Base-by-base conservation (phyloP, 1,140 invertebrate genomes). In the Aphelenchoides avenae region DNA sequence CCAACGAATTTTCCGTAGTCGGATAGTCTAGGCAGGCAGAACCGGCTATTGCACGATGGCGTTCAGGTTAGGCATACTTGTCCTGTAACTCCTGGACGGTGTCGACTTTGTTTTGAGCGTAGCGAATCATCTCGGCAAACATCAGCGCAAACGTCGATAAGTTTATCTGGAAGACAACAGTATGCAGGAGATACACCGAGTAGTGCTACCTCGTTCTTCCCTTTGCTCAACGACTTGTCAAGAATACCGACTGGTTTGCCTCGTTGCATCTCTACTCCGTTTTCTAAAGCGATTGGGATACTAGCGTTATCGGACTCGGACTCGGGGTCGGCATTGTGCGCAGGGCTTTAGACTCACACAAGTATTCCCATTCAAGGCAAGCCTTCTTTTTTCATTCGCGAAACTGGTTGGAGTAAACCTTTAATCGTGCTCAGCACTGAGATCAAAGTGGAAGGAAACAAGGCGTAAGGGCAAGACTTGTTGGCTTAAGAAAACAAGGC, bases 71-170 rank as follows among this genome's bases (percentile, higher is more conserved):
- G 6, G 7, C 79, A 79, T 81, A 91, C 89, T 87, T 92, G 66
- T 83, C 88, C 78, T 97, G 92, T 39, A 97, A 80, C 78, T 98
- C 93, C 22, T 89, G 86, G 36, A 97, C 88, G 7, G 89, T 93
- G 68, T 89, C 88, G 20, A 91, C 90, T 75, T 89, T 84, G 79
- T 91, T 94, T 79, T 97, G 92, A 76, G 89, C 92, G 79, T 97
- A 98, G 77, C 96, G 91, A 4, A 99, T 91, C 50, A 97, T 85
- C 84, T 98, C 94, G 2, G 91, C 93, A 79, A 98, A 97, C 37
- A 99, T 80, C 42, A 98, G 80, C 1, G 92, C 91, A 81, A 89
- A 97, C 67, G 89, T 87, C 65, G 89, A 92, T 43, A 94, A 80
- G 61, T 89, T 83, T 5, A 84, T 77, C 82, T 83, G 67, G 30